phyloP scores from a whole-genome alignment of 2,797 vertebrate genomes.

The Eurystomus glaucurus region DNA sequence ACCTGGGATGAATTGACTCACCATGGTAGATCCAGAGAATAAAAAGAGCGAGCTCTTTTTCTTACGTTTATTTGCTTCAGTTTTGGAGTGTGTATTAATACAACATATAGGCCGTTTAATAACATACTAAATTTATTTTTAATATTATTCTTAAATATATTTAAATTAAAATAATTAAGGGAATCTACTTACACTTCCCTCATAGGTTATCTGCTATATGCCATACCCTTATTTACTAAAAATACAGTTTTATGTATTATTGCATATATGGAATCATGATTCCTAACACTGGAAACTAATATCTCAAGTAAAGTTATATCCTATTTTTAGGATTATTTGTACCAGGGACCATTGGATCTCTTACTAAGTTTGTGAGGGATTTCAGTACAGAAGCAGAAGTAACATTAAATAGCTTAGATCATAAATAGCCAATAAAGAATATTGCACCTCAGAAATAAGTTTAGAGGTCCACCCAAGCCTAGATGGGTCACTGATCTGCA shows the following conservation, averaged over 20 bases:
- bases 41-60: not conserved
- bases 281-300: not conserved
- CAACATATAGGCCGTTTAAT: not conserved
- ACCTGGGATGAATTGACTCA: not conserved
- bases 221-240: not conserved
- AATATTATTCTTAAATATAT: not conserved
- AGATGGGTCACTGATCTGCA: not conserved
- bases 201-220: not conserved
- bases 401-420: not conserved
- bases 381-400: not conserved
- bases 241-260: not conserved
- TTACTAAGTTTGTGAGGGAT: not conserved
- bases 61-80: not conserved
- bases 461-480: not conserved
- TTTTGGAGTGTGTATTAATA: not conserved
- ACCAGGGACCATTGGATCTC: not conserved
- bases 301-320: not conserved
- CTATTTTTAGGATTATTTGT: not conserved
- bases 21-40: not conserved
- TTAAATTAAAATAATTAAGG: not conserved
- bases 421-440: not conserved
- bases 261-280: not conserved
- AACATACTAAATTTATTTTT: not conserved
- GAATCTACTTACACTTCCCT: not conserved
- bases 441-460: not conserved